These are phyloP conservation scores for Aleiodes leptofemur DNA, from an alignment of 2,888 invertebrate species.

Conservation along the genomic window DNA sequence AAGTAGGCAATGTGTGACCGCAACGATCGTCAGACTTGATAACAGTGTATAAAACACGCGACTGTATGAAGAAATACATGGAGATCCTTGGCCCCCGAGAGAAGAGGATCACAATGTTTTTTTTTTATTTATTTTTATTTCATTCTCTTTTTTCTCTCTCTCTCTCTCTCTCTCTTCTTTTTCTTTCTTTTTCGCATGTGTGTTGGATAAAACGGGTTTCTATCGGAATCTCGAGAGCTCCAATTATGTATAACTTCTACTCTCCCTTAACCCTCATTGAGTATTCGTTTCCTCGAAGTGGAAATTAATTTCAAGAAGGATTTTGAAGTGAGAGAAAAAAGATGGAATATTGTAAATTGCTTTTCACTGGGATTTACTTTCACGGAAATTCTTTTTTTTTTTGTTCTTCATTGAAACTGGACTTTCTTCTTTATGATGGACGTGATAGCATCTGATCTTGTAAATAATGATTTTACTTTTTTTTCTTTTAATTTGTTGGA, in stretches of 20 bases:
- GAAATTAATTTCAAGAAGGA: slow-evolving; percentile 1
- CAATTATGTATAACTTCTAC: slow-evolving; percentile 44
- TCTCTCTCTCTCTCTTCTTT: too few species aligned
- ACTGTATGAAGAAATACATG: slow-evolving; percentile 13
- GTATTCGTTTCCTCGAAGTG: slow-evolving; percentile 24
- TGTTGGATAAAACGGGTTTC: slow-evolving; percentile 42
- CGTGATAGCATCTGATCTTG: neutral
- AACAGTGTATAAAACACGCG: slow-evolving; percentile 31
- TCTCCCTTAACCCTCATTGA: slow-evolving; percentile 29
- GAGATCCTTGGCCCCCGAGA: slow-evolving; percentile 6
- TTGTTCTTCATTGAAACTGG: neutral
- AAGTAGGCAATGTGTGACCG: slow-evolving; percentile 30
- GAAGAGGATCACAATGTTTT: slow-evolving; percentile 25
- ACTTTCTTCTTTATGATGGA: slow-evolving; percentile 8
- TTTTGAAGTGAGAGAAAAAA: neutral
- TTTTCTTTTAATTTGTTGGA: slow-evolving; percentile 26
- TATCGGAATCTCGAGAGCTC: slow-evolving; percentile 40
- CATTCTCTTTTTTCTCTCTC: too few species aligned
- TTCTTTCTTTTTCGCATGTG: neutral
- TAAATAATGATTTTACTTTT: neutral
- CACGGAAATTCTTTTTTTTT: neutral
- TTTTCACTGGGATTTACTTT: slow-evolving; percentile 5
- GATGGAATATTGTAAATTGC: slow-evolving; percentile 8
- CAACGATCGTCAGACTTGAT: slow-evolving; percentile 37
- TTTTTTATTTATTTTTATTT: neutral